Evolutionary conservation across 2,888 invertebrate genomes (phyloP).

Genomic region (Dascillus cervinus): DNA sequence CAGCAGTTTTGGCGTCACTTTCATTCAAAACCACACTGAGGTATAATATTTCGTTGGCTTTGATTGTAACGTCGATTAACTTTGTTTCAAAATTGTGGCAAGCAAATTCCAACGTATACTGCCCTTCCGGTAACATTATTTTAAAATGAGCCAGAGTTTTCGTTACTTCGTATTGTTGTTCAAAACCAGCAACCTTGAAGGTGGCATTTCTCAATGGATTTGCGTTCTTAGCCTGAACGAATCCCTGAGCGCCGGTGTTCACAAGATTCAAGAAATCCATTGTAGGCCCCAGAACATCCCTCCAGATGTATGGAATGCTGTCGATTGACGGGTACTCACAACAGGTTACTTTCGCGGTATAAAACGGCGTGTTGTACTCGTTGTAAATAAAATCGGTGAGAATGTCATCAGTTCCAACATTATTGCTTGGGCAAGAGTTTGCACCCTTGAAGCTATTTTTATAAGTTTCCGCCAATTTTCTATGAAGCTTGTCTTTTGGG

Average conservation of each 20-base stretch:
- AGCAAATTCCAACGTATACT: constrained; percentile 54
- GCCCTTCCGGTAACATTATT: constrained; percentile 61
- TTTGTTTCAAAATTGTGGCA: constrained; percentile 54
- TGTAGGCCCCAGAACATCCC: constrained; percentile 55
- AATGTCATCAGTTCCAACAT: constrained; percentile 40
- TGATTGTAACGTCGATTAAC: constrained; percentile 41
- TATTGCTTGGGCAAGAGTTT: constrained; percentile 35
- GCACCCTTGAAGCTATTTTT: constrained; percentile 42
- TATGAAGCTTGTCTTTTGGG: constrained; percentile 38
- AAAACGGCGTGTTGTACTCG: constrained; percentile 56
- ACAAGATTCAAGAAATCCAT: constrained; percentile 55
- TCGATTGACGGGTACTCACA: constrained; percentile 71
- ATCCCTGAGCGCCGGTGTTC: constrained; percentile 65
- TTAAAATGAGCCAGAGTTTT: constrained; percentile 65
- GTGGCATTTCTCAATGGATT: constrained; percentile 63
- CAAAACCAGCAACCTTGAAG: constrained; percentile 56
- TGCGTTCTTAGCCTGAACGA: constrained; percentile 57
- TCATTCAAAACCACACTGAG: constrained; percentile 7
- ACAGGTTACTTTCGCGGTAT: constrained; percentile 69
- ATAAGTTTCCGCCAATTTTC: constrained; percentile 44
- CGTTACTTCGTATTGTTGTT: constrained; percentile 53
- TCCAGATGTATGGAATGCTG: constrained; percentile 65
- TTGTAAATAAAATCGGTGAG: constrained; percentile 54
- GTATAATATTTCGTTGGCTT: constrained; percentile 31
- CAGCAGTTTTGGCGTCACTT: no score